These are phyloP conservation scores for Tiliacea citrago DNA, from an alignment of 2,888 invertebrate species.

Conservation along the genomic window DNA sequence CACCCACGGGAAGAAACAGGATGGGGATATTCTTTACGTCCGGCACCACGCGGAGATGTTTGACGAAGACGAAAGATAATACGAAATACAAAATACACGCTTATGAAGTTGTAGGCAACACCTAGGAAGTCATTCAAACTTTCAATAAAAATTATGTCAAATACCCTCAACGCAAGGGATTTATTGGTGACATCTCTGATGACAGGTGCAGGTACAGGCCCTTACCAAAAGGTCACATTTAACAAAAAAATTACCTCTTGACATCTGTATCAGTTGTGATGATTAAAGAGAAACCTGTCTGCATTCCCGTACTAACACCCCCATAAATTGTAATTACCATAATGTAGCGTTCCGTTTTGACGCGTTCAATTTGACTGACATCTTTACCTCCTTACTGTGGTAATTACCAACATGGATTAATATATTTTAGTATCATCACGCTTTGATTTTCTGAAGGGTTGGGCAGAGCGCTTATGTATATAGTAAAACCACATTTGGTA, in stretches of 20 bases:
- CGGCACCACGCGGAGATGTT: too few relatives aligned
- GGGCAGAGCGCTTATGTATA: not conserved
- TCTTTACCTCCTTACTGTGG: not conserved
- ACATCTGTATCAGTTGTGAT: conserved; percentile 2
- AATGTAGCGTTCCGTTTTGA: not conserved
- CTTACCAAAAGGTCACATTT: not conserved
- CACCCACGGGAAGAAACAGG: too few relatives aligned
- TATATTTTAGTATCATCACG: too few relatives aligned
- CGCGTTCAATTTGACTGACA: conserved; percentile 4
- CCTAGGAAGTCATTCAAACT: not conserved
- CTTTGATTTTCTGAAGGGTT: not conserved
- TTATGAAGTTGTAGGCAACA: not conserved
- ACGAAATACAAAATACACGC: too few relatives aligned
- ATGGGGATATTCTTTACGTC: too few relatives aligned
- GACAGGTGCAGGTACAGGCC: too few relatives aligned
- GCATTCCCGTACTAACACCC: not conserved
- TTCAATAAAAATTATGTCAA: not conserved
- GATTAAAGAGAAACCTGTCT: conserved; percentile 9
- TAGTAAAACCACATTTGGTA: not conserved
- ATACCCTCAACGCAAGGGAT: too few relatives aligned
- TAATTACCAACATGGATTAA: not conserved
- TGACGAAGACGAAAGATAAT: too few relatives aligned
- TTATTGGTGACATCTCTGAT: too few relatives aligned
- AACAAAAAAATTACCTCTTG: conserved; percentile 10
- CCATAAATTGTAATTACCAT: conserved; percentile 11